Percentiles rank a stretch among this genome's conserved stretches.
These are phyloP conservation scores for Drosophila sucinea DNA, from an alignment of 1,140 invertebrate species.

Conservation along the genomic window DNA sequence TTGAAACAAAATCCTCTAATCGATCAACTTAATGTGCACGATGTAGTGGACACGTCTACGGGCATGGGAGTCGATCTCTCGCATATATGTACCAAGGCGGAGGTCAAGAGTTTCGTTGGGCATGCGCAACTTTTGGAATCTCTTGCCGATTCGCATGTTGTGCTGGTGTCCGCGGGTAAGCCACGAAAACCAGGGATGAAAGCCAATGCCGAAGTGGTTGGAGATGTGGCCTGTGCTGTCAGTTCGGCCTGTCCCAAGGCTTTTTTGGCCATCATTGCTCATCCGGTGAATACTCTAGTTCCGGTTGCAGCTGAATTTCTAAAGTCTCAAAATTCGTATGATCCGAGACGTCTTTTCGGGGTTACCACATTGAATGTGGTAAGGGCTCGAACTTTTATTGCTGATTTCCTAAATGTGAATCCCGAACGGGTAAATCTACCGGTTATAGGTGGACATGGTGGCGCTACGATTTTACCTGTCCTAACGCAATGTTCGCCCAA, in stretches of 20 bases:
- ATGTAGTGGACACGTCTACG: constrained; percentile 96
- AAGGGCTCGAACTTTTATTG: constrained; percentile 96
- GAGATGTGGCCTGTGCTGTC: constrained; percentile 89
- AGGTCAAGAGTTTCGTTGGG: constrained; percentile 90
- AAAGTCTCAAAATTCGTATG: constrained; percentile 92
- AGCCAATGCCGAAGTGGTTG: constrained; percentile 96
- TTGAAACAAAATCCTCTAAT: constrained; percentile 93
- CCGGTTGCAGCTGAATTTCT: constrained; percentile 97
- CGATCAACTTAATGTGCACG: constrained; percentile 92
- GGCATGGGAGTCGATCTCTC: constrained; percentile 98
- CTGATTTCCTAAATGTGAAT: constrained; percentile 90
- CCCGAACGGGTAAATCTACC: constrained; percentile 92
- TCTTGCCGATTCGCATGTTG: constrained; percentile 89
- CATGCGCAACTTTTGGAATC: constrained; percentile 87
- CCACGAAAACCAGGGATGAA: constrained; percentile 98
- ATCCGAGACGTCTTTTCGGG: constrained; percentile 95
- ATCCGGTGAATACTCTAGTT: constrained; percentile 98
- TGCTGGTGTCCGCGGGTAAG: constrained; percentile 97
- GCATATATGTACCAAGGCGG: constrained; percentile 94
- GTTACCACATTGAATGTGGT: constrained; percentile 98
- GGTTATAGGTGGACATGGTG: constrained; percentile 98
- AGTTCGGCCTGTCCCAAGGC: constrained; percentile 95
- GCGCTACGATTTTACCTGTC: constrained; percentile 97
- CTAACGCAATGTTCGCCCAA: constrained; percentile 94
- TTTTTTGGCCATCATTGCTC: constrained; percentile 97